A percentile compares a stretch with the other conserved stretches of the same genome.
Evolutionary conservation across 1,140 invertebrate genomes (phyloP).

Genomic region (Whitmania pigra): DNA sequence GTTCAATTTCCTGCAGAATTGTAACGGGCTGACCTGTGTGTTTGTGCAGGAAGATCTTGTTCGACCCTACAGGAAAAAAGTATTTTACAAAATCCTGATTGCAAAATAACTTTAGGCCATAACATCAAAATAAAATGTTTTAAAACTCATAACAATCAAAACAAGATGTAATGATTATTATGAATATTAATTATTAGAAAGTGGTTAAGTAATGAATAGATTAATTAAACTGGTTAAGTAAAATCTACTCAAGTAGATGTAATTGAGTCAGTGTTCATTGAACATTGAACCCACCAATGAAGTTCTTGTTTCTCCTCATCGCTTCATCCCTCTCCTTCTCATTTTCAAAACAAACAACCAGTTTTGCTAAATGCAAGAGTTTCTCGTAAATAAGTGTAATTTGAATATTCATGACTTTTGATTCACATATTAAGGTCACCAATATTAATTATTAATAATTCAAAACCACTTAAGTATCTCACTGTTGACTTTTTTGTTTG

Average conservation of each 20-base stretch:
- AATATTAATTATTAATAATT: too few species aligned
- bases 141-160: not conserved
- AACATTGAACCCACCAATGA: not conserved
- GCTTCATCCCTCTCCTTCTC: not conserved
- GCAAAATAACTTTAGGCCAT: too few species aligned
- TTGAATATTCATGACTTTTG: not conserved
- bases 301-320: slow-evolving; percentile 2
- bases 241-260: too few species aligned
- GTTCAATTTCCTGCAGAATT: slow-evolving; percentile 31
- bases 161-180: too few species aligned
- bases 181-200: too few species aligned
- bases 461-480: too few species aligned
- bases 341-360: not conserved
- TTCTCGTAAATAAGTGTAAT: not conserved
- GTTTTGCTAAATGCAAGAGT: not conserved
- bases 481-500: not conserved
- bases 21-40: slow-evolving; percentile 28
- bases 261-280: too few species aligned
- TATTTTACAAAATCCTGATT: too few species aligned
- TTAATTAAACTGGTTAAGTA: too few species aligned
- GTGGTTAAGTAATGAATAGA: too few species aligned
- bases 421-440: too few species aligned
- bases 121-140: not conserved
- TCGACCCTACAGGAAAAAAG: not conserved
- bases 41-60: slow-evolving; percentile 22